phyloP scores from a whole-genome alignment of 2,888 invertebrate species.

The Drosophila birchii region DNA sequence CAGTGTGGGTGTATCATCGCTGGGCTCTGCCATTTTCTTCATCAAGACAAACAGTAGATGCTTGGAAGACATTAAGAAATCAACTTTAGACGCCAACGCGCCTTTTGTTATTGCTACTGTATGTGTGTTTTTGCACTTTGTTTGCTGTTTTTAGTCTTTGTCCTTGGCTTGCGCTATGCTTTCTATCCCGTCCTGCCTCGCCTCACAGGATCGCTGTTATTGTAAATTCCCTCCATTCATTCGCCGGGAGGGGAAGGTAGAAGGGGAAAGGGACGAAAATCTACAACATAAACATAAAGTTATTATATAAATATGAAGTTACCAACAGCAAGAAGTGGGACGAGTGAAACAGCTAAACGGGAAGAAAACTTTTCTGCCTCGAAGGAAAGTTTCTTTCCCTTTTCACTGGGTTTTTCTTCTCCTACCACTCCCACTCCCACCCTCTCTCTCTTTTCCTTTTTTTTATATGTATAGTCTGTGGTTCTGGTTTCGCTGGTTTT shows the following conservation, averaged over 20 bases:
- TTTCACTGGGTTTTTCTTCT: slow-evolving; percentile 30
- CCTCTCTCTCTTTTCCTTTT: background rate
- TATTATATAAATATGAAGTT: slow-evolving; percentile 80
- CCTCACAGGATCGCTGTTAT: slow-evolving; percentile 47
- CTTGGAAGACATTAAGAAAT: slow-evolving; percentile 78
- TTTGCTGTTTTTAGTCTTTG: slow-evolving; percentile 46
- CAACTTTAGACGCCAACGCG: slow-evolving; percentile 76
- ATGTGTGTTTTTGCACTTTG: slow-evolving; percentile 44
- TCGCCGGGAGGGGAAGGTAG: background rate
- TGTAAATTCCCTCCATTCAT: slow-evolving; percentile 39
- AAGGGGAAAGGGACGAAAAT: slow-evolving; percentile 51
- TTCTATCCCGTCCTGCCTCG: slow-evolving; percentile 9
- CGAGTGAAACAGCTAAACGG: slow-evolving; percentile 19
- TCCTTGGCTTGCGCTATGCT: slow-evolving; percentile 58
- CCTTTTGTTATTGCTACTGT: slow-evolving; percentile 70
- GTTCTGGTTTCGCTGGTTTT: slow-evolving; percentile 41
- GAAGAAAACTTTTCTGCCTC: slow-evolving; percentile 43
- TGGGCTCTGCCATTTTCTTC: slow-evolving; percentile 67
- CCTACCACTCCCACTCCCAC: slow-evolving; percentile 10
- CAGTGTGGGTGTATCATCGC: slow-evolving; percentile 28
- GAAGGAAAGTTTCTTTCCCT: slow-evolving; percentile 49
- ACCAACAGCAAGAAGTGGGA: slow-evolving; percentile 21
- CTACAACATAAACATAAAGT: slow-evolving; percentile 79
- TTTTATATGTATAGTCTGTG: slow-evolving; percentile 18
- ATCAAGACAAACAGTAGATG: slow-evolving; percentile 71